These are phyloP conservation scores for Nibea albiflora DNA, from an alignment of 2,113 vertebrate species.

Conservation along the genomic window DNA sequence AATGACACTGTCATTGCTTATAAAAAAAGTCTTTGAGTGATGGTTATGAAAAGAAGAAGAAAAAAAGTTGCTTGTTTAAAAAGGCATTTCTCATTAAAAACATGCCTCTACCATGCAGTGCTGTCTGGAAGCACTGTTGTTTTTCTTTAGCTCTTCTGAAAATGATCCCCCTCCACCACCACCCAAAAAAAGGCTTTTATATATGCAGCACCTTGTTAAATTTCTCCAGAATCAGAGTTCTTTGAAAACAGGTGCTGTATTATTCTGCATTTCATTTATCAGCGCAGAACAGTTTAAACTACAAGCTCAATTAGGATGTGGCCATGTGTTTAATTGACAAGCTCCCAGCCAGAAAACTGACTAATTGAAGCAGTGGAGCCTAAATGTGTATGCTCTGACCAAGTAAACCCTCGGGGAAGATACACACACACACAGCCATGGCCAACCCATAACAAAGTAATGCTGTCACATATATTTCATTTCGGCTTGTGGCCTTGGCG, in stretches of 20 bases:
- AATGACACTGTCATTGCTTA: slow-evolving; percentile 37
- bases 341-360: slow-evolving; percentile 51
- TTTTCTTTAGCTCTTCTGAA: slow-evolving; percentile 43
- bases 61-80: slow-evolving; percentile 47
- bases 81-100: slow-evolving; percentile 58
- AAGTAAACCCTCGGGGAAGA: slow-evolving; percentile 29
- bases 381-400: slow-evolving; percentile 54
- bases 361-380: slow-evolving; percentile 48
- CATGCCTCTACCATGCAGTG: slow-evolving; percentile 17
- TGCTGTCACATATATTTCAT: slow-evolving; percentile 49
- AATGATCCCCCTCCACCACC: neutral
- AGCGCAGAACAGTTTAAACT: slow-evolving; percentile 64
- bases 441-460: slow-evolving; percentile 25
- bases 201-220: slow-evolving; percentile 78
- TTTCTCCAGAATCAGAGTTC: slow-evolving; percentile 59
- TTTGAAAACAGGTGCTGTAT: slow-evolving; percentile 72
- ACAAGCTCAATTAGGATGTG: slow-evolving; percentile 61
- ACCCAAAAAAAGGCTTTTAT: slow-evolving; percentile 56
- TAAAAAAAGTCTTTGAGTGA: slow-evolving; percentile 44
- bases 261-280: slow-evolving; percentile 75
- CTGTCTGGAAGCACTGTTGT: slow-evolving; percentile 54
- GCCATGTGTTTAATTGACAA: slow-evolving; percentile 59
- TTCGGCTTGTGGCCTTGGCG: slow-evolving; percentile 29
- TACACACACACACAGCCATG: neutral
- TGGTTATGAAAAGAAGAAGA: slow-evolving; percentile 21